Conservation (phyloP, 1,140 invertebrate genomes). For the Hyphantria cunea region DNA sequence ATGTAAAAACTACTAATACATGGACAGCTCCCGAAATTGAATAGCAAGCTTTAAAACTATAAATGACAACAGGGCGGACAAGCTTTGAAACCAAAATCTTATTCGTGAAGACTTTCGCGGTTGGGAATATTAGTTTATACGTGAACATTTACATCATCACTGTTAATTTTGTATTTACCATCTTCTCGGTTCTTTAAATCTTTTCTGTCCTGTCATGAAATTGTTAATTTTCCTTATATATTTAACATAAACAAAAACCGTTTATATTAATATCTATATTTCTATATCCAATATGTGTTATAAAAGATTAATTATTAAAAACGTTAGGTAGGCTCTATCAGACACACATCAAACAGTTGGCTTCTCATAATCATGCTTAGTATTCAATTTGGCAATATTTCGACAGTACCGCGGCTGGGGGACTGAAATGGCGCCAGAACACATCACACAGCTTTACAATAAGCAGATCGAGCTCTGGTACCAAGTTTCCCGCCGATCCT, state of each 20-base stretch:
- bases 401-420: constrained; percentile 94
- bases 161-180: too few species aligned
- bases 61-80: too few species aligned
- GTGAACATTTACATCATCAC: too few species aligned
- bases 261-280: too few species aligned
- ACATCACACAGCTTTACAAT: constrained; percentile 88
- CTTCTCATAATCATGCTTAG: constrained; percentile 60
- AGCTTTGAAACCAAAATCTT: neutral
- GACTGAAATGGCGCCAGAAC: constrained; percentile 91
- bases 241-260: too few species aligned
- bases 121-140: too few species aligned
- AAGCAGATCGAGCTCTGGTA: constrained; percentile 93
- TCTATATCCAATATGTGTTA: too few species aligned
- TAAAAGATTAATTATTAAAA: constrained; percentile 2
- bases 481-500: constrained; percentile 93
- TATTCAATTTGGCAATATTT: constrained; percentile 66
- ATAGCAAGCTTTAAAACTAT: neutral
- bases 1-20: constrained; percentile 9
- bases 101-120: neutral
- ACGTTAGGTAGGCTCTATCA: constrained; percentile 9
- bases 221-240: neutral
- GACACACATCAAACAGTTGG: constrained; percentile 10
- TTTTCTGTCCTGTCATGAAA: neutral
- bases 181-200: neutral
- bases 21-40: constrained; percentile 14